Evolutionary conservation across 2,797 vertebrate species (phyloP), one percentile per base, ranked within the genome.

Genomic region (Limnodromus scolopaceus): DNA sequence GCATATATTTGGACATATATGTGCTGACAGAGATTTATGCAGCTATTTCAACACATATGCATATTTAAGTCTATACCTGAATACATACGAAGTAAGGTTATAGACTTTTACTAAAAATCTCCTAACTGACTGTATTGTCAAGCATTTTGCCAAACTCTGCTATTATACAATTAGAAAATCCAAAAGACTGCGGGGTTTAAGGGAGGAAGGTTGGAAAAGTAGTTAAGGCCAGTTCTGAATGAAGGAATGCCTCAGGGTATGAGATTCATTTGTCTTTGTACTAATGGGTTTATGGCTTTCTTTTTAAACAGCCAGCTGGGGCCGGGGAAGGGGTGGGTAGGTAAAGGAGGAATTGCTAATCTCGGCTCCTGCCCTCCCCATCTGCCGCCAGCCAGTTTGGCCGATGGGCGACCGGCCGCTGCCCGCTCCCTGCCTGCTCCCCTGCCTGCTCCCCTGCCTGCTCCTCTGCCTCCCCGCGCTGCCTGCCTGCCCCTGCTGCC

Each of bases 191-290:
- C 24, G 10, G 12, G 8, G 45, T 80, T 70, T 64, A 81, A 79
- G 68, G 41, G n/a, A 91, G 30, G 85, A 66, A 92, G 16, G 80
- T 74, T 96, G 93, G 86, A 78, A 96, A 96, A 93, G 80, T 80
- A 87, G 81, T 89, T 91, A 93, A 85, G 60, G 63, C 68, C 84
- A 24, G 36, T 60, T 92, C 79, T 51, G 80, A 96, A 94, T 82
- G 81, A 81, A 92, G 89, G 76, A 94, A 85, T 28, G 92, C 97
- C 94, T 92, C 38, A 14, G 89, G 96, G 84, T 68, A 82, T 51
- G 89, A 92, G 96, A 92, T 70, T 95, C 92, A 75, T 93, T 96
- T 93, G 91, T 96, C 84, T 69, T 96, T 95, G 84, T 93, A 97
- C 95, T 95, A 89, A 96, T 87, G 86, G 91, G 70, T 95, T 84